Base-by-base conservation (phyloP, 2,888 invertebrate genomes). In the Drosophila mimetica region DNA sequence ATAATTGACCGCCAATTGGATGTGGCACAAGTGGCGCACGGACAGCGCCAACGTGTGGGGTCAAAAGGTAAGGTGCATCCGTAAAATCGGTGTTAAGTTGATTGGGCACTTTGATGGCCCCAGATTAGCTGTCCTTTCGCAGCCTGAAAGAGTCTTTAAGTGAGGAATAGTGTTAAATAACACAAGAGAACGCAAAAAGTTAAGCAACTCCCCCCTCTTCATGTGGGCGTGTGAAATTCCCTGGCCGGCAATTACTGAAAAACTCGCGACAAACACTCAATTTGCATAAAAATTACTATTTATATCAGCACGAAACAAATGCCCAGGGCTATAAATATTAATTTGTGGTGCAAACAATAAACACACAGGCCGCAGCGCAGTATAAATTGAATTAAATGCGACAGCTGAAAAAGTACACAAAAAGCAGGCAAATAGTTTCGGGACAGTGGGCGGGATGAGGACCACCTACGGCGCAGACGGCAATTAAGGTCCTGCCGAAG, bases 1-100 rank as follows among this genome's bases (percentile, higher is more conserved):
- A 41, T 72, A 72, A 71, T 71, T 71, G 71, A 71, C 64, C 72
- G 59, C 59, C 67, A 69, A 69, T 70, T 53, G 52, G 52, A 22
- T 34, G 34, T n/a, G 34, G 34, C 46, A 28, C 22, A 37, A 50
- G 32, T 34, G 42, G 48, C 48, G 30, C 30, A 22, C 42, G 69
- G 42, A 48, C 9, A 22, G 42, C 22, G n/a, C 20, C 42, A 20
- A 42, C 25, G 42, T 42, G 42, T 41, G 28, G 22, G 59, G 28
- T 28, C 60, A 14, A 71, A 34, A 60, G 39, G 50, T 61, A 28
- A 60, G 39, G 50, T 54, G 47, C 42, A 61, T 48, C 42, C 22
- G 50, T 71, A 41, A 53, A 71, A 71, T 52, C 16, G 46, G 46
- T 71, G 50, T 71, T 63, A 71, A 57, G 63, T 47, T 71, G 41